phyloP scores from a whole-genome alignment of 2,888 invertebrate genomes.

The Noctua janthina region DNA sequence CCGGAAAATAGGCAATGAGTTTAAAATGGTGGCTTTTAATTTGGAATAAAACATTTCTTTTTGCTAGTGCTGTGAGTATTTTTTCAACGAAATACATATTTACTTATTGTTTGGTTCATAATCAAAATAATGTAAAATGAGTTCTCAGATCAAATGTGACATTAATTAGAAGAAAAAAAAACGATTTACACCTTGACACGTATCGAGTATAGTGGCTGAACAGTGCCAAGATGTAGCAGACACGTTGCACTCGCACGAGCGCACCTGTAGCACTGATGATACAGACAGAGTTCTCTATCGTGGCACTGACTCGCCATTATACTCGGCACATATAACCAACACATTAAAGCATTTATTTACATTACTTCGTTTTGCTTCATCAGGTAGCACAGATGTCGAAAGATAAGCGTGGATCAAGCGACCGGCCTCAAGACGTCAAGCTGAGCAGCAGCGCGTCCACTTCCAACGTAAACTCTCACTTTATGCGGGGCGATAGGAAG shows the following conservation, averaged over 20 bases:
- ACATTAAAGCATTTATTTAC: neutral
- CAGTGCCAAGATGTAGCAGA: neutral
- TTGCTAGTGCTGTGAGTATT: neutral
- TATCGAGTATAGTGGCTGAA: neutral
- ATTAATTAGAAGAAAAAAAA: neutral
- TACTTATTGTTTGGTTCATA: neutral
- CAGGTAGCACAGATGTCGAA: conserved; percentile 85
- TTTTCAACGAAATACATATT: neutral
- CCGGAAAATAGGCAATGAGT: neutral
- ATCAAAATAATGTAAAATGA: neutral
- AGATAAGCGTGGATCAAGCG: conserved; percentile 77
- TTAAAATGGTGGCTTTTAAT: neutral
- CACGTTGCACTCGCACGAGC: neutral
- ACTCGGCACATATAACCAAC: neutral
- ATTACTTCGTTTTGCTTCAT: conserved; percentile 3
- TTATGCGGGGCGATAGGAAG: conserved; percentile 82
- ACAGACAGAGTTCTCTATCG: neutral
- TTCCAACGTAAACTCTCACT: conserved; percentile 64
- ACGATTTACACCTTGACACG: neutral
- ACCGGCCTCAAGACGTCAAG: conserved; percentile 70
- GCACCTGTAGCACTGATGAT: neutral
- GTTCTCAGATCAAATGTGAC: neutral
- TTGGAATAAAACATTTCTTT: neutral
- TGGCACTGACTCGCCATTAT: neutral
- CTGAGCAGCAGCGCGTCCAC: conserved; percentile 68